Evolutionary conservation across 2,888 invertebrate species (phyloP), one percentile per base, ranked within the genome.

Genomic region (Deilephila porcellus): DNA sequence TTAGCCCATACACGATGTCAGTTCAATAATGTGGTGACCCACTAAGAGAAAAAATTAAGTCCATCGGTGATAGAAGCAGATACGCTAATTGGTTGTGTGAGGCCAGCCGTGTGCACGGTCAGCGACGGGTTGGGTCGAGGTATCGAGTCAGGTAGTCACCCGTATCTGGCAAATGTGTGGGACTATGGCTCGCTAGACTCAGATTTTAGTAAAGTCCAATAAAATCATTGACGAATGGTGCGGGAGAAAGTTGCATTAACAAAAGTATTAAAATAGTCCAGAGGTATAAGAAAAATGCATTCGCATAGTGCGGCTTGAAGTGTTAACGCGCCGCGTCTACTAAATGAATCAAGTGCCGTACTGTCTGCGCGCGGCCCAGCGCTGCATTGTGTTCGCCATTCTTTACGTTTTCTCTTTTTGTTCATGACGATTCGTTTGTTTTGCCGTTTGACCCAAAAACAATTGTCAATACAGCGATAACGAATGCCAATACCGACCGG

Each of bases 361-460:
- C 20, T 20, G 64, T 64, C 6, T 67, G 45, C 14, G 45, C 25
- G 67, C 63, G 37, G 37, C 25, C 20, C 67, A 6, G 17, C 67
- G 45, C 67, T 8, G n/a, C 25, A 52, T 17, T 17, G 17, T 67
- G 64, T 67, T 67, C 45, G 25, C 25, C 25, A 52, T 67, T 67
- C 67, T 67, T 67, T 52, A 25, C 67, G 67, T 67, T 67, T 63
- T 67, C 67, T 67, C 67, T 67, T 67, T 64, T 67, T 67, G 25
- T 67, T n/a, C 34, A 63, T 67, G 52, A 52, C 67, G 52, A 25
- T 67, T 52, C 67, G 52, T 67, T 64, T 64, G 64, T 45, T 64
- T 20, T n/a, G 45, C 20, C 20, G 64, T 64, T 45, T 67, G 52
- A 67, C 67, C 67, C 20, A 67, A 67, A 67, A 67, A 52, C 67